Conservation (phyloP, 2,888 invertebrate species). For the Nomada ferruginata region DNA sequence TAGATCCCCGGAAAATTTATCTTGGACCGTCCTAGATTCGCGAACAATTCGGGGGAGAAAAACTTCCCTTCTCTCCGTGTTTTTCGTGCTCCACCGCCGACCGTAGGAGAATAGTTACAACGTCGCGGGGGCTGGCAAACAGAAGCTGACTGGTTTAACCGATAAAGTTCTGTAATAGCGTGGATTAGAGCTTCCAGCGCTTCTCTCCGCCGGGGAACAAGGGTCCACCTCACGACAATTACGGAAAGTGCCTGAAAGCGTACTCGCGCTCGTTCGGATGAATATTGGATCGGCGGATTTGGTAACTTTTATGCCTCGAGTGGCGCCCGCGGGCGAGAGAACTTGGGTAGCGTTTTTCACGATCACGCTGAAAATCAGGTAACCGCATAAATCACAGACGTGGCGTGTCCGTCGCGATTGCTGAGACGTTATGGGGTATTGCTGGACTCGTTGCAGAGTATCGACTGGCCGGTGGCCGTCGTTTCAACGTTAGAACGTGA, state of each 20-base stretch:
- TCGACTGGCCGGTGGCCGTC: too few relatives aligned
- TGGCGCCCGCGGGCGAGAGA: background rate
- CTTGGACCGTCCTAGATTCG: conserved; percentile 56
- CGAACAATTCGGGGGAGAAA: conserved; percentile 28
- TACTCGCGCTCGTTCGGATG: conserved; percentile 38
- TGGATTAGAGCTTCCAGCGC: conserved; percentile 60
- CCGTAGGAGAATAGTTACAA: conserved; percentile 23
- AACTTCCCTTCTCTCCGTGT: background rate
- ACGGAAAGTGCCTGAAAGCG: conserved; percentile 49
- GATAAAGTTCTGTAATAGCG: conserved; percentile 66
- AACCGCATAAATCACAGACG: background rate
- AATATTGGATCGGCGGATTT: conserved; percentile 58
- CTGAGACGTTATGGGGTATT: background rate
- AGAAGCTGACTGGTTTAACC: conserved; percentile 58
- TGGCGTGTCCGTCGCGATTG: background rate
- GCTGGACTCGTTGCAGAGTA: background rate
- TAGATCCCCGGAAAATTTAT: conserved; percentile 56
- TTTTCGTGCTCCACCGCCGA: conserved; percentile 14
- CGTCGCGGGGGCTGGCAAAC: conserved; percentile 54
- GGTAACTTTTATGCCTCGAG: conserved; percentile 39
- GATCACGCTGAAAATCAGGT: background rate
- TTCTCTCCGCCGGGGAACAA: conserved; percentile 34
- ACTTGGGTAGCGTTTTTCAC: conserved; percentile 29
- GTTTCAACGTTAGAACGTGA: too few relatives aligned
- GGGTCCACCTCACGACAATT: conserved; percentile 52